Base-by-base conservation (phyloP, 2,888 invertebrate species). In the Galerucella calmariensis region DNA sequence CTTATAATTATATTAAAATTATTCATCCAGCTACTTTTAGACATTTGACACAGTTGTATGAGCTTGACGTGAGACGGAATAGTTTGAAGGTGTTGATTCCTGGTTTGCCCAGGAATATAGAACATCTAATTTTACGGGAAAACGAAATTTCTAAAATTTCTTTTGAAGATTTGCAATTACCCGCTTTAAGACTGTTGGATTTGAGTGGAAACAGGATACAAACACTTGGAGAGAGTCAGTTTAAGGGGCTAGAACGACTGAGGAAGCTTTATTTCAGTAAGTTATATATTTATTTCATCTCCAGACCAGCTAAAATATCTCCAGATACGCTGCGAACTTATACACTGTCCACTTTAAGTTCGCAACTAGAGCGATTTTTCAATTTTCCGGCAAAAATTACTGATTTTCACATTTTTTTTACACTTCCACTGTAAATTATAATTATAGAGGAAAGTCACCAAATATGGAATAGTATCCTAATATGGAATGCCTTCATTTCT, bases 1-100 rank as follows among this genome's bases (percentile, higher is more conserved):
- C 95, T 0, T 89, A 91, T 16, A 97, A 97, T 84, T 90, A 91
- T 16, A 86, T 97, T 27, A 89, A 91, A 10, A 89, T 90, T 0
- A 85, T 95, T 72, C 95, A 94, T 86, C 93, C 94, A 2, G 91
- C 93, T 27, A 95, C 95, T 0, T 94, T 97, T 81, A 89, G 92
- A 74, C 93, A 93, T 82, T 86, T 96, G 69, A 90, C 91, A 67
- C 92, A 92, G 78, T 89, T 97, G 0, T 95, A 94, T 80, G 95
- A 95, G 86, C 87, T 96, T 41, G 96, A 96, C 84, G 90, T 93
- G 0, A 93, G 94, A 81, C 89, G 89, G 78, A 96, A 96, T 85
- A 89, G 91, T 73, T 84, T 96, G 75, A 87, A 92, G n/a, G 92
- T 93, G 82, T 91, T 95, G 78, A 90, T 94, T n/a, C 92, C 94